Evolutionary conservation across 2,113 vertebrate genomes (phyloP).

Genomic region (Tichodroma muraria): DNA sequence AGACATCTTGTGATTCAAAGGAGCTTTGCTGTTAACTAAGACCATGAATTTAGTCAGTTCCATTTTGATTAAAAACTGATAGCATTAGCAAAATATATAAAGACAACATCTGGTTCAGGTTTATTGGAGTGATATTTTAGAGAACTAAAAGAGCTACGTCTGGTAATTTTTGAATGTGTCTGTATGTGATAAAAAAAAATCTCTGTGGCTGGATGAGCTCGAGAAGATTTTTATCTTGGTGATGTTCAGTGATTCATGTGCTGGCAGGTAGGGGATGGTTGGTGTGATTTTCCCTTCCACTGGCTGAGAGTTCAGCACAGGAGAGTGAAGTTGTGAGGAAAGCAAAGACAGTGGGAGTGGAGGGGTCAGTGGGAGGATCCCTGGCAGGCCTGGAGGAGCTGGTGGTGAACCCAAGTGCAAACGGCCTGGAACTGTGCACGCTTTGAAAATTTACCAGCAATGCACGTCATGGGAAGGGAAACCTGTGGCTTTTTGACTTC

Average conservation of each 20-base stretch:
- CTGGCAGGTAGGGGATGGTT: neutral
- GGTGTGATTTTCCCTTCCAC: no score
- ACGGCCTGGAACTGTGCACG: neutral
- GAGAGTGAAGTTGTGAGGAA: neutral
- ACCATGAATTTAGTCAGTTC: slow-evolving; percentile 39
- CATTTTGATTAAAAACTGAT: slow-evolving; percentile 40
- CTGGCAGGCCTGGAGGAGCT: neutral
- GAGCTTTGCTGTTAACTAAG: slow-evolving; percentile 14
- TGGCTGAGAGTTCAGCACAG: neutral
- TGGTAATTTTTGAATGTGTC: neutral
- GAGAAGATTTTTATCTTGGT: neutral
- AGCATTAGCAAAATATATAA: neutral
- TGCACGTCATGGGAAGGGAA: neutral
- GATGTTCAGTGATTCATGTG: neutral
- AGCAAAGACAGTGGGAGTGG: neutral
- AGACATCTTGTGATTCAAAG: slow-evolving; percentile 62
- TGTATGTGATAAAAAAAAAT: neutral
- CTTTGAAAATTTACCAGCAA: neutral
- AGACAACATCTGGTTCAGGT: neutral
- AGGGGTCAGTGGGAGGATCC: neutral
- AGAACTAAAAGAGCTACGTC: neutral
- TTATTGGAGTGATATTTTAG: neutral
- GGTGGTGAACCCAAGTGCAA: neutral
- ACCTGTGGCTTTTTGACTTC: neutral
- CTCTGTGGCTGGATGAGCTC: neutral